phyloP scores from a whole-genome alignment of 2,888 invertebrate species.

The Galeruca laticollis region DNA sequence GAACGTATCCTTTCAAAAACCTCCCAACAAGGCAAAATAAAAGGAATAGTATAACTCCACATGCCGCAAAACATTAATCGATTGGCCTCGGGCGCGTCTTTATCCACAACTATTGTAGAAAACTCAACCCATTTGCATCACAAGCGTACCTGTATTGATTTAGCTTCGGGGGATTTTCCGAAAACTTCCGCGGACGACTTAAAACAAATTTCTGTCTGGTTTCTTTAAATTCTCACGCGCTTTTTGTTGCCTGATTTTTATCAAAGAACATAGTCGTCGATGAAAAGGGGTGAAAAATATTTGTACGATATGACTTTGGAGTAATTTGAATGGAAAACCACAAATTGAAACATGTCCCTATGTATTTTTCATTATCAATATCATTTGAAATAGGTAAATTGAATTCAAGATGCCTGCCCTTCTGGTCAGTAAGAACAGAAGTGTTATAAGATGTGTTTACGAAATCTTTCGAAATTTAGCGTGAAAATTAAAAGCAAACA shows the following conservation, averaged over 20 bases:
- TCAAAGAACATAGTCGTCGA: not conserved
- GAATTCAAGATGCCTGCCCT: too few relatives aligned
- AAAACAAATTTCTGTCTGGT: constrained; percentile 30
- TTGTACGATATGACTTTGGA: too few relatives aligned
- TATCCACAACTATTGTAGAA: constrained; percentile 32
- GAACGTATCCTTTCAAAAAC: not conserved
- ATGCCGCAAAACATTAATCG: constrained; percentile 19
- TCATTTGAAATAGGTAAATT: too few relatives aligned
- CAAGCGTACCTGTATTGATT: constrained; percentile 40
- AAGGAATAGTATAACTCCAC: not conserved
- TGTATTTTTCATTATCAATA: too few relatives aligned
- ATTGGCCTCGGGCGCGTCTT: constrained; percentile 21
- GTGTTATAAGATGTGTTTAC: too few relatives aligned
- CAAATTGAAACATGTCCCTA: too few relatives aligned
- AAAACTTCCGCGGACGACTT: constrained; percentile 31
- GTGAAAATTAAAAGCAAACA: too few relatives aligned
- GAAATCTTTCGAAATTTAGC: too few relatives aligned
- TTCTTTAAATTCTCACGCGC: constrained; percentile 32
- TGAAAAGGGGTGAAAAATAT: not conserved
- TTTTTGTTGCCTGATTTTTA: constrained; percentile 9
- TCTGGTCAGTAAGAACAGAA: too few relatives aligned
- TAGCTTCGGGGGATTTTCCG: constrained; percentile 35
- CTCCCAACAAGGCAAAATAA: not conserved
- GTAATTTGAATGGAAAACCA: too few relatives aligned
- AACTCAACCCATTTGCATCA: constrained; percentile 36